Conservation (phyloP, 1,140 invertebrate genomes). For the Aporrectodea caliginosa region DNA sequence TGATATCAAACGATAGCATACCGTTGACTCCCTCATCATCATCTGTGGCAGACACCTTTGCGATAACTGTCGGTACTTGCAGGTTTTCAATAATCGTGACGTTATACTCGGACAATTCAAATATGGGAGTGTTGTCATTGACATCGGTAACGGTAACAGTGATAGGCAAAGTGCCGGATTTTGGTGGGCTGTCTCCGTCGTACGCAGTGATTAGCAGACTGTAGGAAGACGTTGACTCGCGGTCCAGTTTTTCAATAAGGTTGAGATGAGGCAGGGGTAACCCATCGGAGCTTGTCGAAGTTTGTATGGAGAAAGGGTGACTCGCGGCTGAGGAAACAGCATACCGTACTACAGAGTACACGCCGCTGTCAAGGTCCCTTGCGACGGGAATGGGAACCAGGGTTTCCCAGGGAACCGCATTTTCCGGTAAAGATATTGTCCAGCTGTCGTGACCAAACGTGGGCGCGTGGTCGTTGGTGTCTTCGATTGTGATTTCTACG, state of each 20-base stretch:
- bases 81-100: slow-evolving; percentile 12
- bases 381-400: background rate
- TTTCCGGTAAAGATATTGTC: background rate
- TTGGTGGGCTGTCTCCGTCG: slow-evolving; percentile 6
- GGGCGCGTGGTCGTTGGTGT: background rate
- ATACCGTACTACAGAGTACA: background rate
- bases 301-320: background rate
- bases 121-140: slow-evolving; percentile 18
- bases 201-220: slow-evolving; percentile 68
- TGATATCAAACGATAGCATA: background rate
- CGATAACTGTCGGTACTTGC: slow-evolving; percentile 63
- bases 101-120: slow-evolving; percentile 9
- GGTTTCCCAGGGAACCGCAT: background rate
- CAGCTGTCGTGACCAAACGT: background rate
- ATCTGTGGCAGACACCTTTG: slow-evolving; percentile 47
- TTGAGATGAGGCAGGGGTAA: slow-evolving; percentile 21
- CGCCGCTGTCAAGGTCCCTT: background rate
- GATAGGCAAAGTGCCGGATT: background rate
- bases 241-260: slow-evolving; percentile 67
- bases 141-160: background rate
- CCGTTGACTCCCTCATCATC: slow-evolving; percentile 18
- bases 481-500: background rate
- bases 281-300: background rate
- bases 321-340: background rate
- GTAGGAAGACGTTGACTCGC: slow-evolving; percentile 73